Evolutionary conservation across 1,140 invertebrate species (phyloP).

Genomic region (Lepidostoma basale): DNA sequence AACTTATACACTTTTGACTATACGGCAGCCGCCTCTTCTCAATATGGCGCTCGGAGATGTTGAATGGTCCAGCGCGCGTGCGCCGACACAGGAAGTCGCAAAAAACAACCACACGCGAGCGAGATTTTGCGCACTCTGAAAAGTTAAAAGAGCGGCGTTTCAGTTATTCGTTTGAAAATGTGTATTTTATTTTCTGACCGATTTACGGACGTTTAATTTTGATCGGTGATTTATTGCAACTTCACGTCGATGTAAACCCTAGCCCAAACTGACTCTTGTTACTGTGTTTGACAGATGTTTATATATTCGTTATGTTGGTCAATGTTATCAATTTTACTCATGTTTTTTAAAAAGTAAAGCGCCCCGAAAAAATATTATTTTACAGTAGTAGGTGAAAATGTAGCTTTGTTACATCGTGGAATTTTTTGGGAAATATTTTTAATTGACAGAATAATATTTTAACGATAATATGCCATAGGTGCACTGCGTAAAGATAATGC

Average conservation of each 20-base stretch:
- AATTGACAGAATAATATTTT: too few species aligned
- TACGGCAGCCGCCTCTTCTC: slow-evolving; percentile 62
- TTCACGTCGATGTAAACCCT: not conserved
- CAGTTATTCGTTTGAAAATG: slow-evolving; percentile 23
- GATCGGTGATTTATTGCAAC: not conserved
- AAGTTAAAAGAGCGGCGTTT: slow-evolving; percentile 32
- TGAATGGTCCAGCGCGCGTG: slow-evolving; percentile 61
- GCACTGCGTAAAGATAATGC: too few species aligned
- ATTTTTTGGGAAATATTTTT: too few species aligned
- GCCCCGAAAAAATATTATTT: too few species aligned
- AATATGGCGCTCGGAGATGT: slow-evolving; percentile 63
- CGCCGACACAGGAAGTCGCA: slow-evolving; percentile 54
- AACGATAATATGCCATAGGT: too few species aligned
- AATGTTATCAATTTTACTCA: not conserved
- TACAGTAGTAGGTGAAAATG: too few species aligned
- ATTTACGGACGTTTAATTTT: not conserved
- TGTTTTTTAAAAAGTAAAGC: too few species aligned
- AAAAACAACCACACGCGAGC: slow-evolving; percentile 40
- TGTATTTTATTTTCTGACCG: slow-evolving; percentile 18
- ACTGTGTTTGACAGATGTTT: slow-evolving; percentile 8
- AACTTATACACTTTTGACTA: slow-evolving; percentile 59
- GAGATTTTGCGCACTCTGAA: slow-evolving; percentile 37
- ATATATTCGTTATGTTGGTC: slow-evolving; percentile 2
- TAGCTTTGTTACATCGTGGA: too few species aligned
- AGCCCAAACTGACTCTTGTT: too few species aligned